Base-by-base conservation (phyloP, 37 sponge, comb jelly and placozoan species). In the Chondrosia reniformis region DNA sequence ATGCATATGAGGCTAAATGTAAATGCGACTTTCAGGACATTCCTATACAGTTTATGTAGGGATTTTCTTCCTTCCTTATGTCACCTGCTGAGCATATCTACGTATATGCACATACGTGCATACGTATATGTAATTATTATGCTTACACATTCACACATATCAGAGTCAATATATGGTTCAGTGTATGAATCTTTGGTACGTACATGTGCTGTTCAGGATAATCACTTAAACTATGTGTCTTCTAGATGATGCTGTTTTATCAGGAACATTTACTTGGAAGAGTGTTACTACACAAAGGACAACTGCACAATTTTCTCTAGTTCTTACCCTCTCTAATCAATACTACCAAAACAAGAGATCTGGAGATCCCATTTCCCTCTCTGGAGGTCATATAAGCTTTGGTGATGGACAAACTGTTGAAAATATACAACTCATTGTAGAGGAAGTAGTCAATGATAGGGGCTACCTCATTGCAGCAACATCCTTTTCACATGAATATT, bases 231-330 rank as follows among this genome's bases (percentile, higher is more conserved):
- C n/a, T n/a, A n/a, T n/a, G n/a, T n/a, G n/a, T n/a, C n/a, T n/a
- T 55, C 5, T 45, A 90, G 91, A 83, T 80, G 77, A 62, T 37
- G 87, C 84, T 76, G 86, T 86, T 21, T 43, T 90, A 8, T 76
- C 91, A 30, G 91, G 91, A 0, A 56, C 81, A 2, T 77, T 90
- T 31, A 44, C 76, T 32, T 90, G 91, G 91, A 59, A 46, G 67
- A n/a, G 43, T 22, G 59, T 58, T 25, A n/a, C 55, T 0, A 45
- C 55, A n/a, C 34, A 19, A 4, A 30, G 86, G 2, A 86, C 91
- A 0, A 57, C 87, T 32, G 87, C 74, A 33, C 79, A 57, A 31
- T 73, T 90, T 63, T 74, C 76, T 45, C 84, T 90, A n/a, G 75
- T 84, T 17, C 84, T 90, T 34, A 77, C 84, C 1, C 84, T 90